Base-by-base conservation (phyloP, 2,888 invertebrate species). In the Platycheirus rosarum region DNA sequence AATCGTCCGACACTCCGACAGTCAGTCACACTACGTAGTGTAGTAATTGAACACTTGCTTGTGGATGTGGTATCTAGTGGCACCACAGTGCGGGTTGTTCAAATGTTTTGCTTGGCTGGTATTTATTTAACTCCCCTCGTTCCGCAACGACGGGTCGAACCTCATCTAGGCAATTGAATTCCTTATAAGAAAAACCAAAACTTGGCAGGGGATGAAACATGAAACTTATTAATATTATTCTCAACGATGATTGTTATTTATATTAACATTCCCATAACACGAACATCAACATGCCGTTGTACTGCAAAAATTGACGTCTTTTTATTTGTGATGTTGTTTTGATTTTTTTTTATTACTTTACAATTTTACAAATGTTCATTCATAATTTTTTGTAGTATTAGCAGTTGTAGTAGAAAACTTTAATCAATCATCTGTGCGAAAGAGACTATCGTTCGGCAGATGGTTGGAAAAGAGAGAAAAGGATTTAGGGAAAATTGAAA, bases 311-410 rank as follows among this genome's bases (percentile, higher is more conserved):
- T 2, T 8, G 55, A 18, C 44, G 5, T 37, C 13, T 55, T 6
- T 57, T 23, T 57, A 3, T 14, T 23, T 37, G 3, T 62, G 49
- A 23, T 32, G 9, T 35, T 51, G 18, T 32, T 42, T 32, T 68
- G n/a, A 51, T 63, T 51, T 53, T 44, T 51, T 71, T 57, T 44
- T 73, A 35, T 69, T 73, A 57, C 68, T 77, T 82, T 82, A 73
- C 66, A 77, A 77, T 68, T 60, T 73, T 82, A 82, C 82, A 82
- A 73, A 82, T 73, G 62, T 82, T 82, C 82, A 82, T 82, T 82
- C 77, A 82, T 82, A 53, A 82, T 66, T 68, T 63, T 29, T 14
- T 49, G 29, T 68, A 53, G 66, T 71, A 49, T 48, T 60, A 29
- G 44, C 44, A 60, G 42, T 29, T n/a, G n/a, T n/a, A 46, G 71